Percentiles rank a stretch among this genome's conserved stretches.
phyloP scores from a whole-genome alignment of 2,113 vertebrate genomes.

The Oreamnos americanus region DNA sequence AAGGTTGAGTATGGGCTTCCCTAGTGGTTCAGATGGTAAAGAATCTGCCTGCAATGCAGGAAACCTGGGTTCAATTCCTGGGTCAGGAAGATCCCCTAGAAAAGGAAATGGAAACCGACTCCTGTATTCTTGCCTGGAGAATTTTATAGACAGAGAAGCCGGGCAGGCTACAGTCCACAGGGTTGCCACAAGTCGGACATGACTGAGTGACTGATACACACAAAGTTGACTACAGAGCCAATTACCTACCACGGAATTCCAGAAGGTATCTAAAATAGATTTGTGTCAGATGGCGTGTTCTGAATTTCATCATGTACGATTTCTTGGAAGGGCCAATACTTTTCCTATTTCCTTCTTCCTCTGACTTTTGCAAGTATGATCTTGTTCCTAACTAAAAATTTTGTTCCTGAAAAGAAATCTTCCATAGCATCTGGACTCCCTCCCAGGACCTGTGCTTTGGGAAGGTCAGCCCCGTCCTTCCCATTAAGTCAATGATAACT shows the following conservation, averaged over 20 bases:
- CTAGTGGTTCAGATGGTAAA: not conserved
- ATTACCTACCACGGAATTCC: not conserved
- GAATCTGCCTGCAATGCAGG: not conserved
- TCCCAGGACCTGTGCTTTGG: not conserved
- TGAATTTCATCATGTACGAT: slow-evolving; percentile 38
- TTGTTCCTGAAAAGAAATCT: slow-evolving; percentile 27
- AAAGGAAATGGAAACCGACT: not conserved
- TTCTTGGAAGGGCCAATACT: slow-evolving; percentile 25
- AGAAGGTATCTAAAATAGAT: slow-evolving; percentile 41
- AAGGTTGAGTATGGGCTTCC: not conserved
- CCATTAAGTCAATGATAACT: not conserved
- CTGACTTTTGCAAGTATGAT: slow-evolving; percentile 38
- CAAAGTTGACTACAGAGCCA: not conserved
- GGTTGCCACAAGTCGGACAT: not conserved
- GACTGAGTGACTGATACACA: not conserved
- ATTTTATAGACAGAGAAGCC: not conserved
- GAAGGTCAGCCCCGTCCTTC: not conserved
- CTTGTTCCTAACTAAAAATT: not conserved
- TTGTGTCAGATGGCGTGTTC: slow-evolving; percentile 25
- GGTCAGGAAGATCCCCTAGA: not conserved
- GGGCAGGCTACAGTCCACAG: not conserved
- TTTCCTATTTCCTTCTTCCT: slow-evolving; percentile 45
- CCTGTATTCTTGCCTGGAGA: not conserved
- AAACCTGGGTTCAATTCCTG: not conserved
- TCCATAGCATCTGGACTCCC: not conserved